Evolutionary conservation across 1,140 invertebrate species (phyloP).

Genomic region (Branchinecta lindahli): DNA sequence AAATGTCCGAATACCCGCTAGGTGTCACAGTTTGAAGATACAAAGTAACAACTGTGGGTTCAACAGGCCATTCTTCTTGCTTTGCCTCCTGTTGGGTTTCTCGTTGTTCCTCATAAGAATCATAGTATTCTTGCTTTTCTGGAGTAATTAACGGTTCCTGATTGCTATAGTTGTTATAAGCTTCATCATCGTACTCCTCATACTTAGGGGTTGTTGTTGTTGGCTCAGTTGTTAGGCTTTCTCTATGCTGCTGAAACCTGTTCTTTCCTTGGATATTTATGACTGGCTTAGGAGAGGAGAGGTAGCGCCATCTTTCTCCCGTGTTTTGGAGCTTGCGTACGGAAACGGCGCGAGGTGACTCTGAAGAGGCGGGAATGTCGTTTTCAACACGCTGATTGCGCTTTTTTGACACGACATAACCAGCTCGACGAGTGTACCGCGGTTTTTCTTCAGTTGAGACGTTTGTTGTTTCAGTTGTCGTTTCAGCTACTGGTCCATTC

Average conservation of each 20-base stretch:
- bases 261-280: conserved; percentile 56
- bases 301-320: conserved; percentile 57
- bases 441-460: not conserved
- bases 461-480: not conserved
- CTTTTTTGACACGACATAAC: not conserved
- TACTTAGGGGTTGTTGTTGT: conserved; percentile 28
- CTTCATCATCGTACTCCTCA: conserved; percentile 2
- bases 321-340: not conserved
- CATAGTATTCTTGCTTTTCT: not conserved
- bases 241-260: conserved; percentile 21
- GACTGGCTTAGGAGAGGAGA: conserved; percentile 66
- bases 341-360: not conserved
- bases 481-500: not conserved
- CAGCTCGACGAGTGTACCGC: not conserved
- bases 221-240: not conserved
- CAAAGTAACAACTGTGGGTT: conserved; percentile 22
- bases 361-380: not conserved
- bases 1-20: conserved; percentile 59
- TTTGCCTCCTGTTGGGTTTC: not conserved
- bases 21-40: conserved; percentile 58
- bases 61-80: not conserved
- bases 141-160: conserved; percentile 12
- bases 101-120: conserved; percentile 4
- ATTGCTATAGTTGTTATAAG: conserved; percentile 13
- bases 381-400: not conserved